A percentile compares a stretch with the other conserved stretches of the same genome.
These are phyloP conservation scores for Sycophila texana DNA, from an alignment of 2,888 invertebrate species.

Conservation along the genomic window DNA sequence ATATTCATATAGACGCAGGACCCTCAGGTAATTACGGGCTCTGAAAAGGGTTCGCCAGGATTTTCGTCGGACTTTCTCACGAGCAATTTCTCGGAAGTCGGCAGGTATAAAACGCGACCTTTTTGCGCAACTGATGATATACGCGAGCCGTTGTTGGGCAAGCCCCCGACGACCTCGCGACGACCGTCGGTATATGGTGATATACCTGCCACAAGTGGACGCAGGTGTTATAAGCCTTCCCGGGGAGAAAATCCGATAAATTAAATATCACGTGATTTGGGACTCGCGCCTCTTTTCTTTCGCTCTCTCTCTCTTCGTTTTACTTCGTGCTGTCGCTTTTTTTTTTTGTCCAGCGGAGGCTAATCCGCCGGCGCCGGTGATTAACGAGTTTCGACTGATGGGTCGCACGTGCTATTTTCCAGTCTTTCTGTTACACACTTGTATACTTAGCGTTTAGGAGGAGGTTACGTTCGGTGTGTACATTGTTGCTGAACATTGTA, in stretches of 20 bases:
- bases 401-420: too few relatives aligned
- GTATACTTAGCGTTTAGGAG: too few relatives aligned
- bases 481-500: too few relatives aligned
- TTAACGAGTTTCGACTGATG: too few relatives aligned
- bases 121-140: slow-evolving; percentile 12
- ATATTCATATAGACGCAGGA: too few relatives aligned
- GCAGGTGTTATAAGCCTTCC: background rate
- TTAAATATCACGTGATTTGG: background rate
- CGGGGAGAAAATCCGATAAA: slow-evolving; percentile 32
- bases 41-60: slow-evolving; percentile 13
- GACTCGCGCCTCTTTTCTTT: background rate
- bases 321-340: too few relatives aligned
- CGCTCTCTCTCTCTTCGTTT: background rate
- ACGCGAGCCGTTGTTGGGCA: background rate
- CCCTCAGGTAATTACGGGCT: slow-evolving; percentile 1
- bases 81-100: slow-evolving; percentile 23
- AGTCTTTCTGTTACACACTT: too few relatives aligned
- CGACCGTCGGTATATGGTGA: background rate
- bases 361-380: background rate
- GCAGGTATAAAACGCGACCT: background rate
- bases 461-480: too few relatives aligned
- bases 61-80: slow-evolving; percentile 9
- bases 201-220: slow-evolving; percentile 14
- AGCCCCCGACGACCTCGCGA: background rate
- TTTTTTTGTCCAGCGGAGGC: slow-evolving; percentile 1